Conservation (phyloP, 2,113 vertebrate species). For the Oceanites oceanicus region DNA sequence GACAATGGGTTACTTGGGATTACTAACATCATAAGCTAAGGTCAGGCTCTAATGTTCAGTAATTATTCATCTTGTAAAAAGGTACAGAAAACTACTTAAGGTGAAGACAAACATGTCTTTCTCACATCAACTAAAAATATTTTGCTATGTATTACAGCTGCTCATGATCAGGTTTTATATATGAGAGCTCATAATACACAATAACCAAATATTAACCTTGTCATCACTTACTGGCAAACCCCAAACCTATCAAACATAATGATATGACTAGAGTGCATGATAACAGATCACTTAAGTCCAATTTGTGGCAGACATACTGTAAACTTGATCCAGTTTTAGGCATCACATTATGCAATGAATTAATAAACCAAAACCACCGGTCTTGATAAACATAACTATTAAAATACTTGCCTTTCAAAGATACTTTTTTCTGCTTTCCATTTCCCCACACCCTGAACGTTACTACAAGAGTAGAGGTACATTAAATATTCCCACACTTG, state of each 20-base stretch:
- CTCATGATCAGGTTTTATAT: not conserved
- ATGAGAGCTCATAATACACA: not conserved
- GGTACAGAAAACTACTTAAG: not conserved
- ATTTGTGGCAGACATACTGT: not conserved
- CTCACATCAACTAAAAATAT: not conserved
- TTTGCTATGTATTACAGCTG: not conserved
- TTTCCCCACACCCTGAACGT: not conserved
- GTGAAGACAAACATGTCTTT: not conserved
- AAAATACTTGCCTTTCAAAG: not conserved
- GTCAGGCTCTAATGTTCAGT: not conserved
- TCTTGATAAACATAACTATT: not conserved
- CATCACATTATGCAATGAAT: not conserved
- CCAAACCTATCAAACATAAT: not conserved
- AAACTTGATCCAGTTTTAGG: not conserved
- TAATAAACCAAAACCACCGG: not conserved
- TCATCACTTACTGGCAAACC: not conserved
- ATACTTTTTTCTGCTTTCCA: not conserved
- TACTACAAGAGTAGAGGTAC: not conserved
- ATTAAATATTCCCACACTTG: not conserved
- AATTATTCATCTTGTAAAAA: not conserved
- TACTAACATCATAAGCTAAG: not conserved
- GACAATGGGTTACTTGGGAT: not conserved
- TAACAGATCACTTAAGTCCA: not conserved
- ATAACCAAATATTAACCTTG: not conserved
- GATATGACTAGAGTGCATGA: not conserved